Evolutionary conservation across 2,888 invertebrate genomes (phyloP).

Genomic region (Coleophora flavipennella): DNA sequence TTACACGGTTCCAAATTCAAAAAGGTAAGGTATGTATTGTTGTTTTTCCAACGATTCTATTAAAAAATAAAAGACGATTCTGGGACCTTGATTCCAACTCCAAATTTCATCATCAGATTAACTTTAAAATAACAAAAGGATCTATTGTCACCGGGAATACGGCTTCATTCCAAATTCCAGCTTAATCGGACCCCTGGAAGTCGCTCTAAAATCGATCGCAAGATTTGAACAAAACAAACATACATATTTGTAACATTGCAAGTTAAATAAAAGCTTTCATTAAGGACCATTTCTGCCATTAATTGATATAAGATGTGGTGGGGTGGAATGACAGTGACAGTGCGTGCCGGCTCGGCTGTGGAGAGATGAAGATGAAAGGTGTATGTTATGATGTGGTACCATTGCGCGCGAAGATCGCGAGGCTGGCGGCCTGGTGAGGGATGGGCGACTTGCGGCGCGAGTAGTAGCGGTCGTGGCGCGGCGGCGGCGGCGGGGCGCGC

Average conservation of each 20-base stretch:
- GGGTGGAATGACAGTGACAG: constrained; percentile 37
- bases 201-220: too few relatives aligned
- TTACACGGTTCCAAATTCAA: not conserved
- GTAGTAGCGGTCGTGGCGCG: constrained; percentile 65
- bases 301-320: not conserved
- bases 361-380: constrained; percentile 16
- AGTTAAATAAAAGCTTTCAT: too few relatives aligned
- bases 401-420: constrained; percentile 63
- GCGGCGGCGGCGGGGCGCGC: constrained; percentile 63
- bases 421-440: constrained; percentile 53
- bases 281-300: not conserved
- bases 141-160: too few relatives aligned
- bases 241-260: too few relatives aligned
- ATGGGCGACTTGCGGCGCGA: constrained; percentile 66
- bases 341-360: constrained; percentile 28
- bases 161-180: too few relatives aligned
- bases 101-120: too few relatives aligned
- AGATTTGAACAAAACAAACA: too few relatives aligned
- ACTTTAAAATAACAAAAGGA: too few relatives aligned
- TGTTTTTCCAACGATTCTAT: too few relatives aligned
- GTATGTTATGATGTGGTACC: constrained; percentile 37
- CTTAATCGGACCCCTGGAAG: too few relatives aligned
- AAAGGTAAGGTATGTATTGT: not conserved
- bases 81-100: too few relatives aligned
- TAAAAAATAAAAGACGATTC: too few relatives aligned